phyloP scores from a whole-genome alignment of 2,888 invertebrate genomes.

The Mamestra brassicae region DNA sequence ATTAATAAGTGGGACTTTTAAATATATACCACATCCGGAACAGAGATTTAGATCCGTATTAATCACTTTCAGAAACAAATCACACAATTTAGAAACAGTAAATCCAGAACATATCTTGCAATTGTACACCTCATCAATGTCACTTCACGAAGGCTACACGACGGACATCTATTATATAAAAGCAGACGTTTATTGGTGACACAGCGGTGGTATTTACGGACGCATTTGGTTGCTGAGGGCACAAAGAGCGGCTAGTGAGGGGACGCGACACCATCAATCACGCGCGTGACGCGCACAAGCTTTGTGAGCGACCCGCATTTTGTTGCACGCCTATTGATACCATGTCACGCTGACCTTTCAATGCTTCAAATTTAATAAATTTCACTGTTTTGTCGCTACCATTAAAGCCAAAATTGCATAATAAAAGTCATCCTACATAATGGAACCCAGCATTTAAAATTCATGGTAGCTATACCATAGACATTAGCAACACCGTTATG shows the following conservation, averaged over 20 bases:
- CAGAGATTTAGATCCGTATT: not conserved
- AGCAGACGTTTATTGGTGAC: slow-evolving; percentile 68
- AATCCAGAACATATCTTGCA: slow-evolving; percentile 15
- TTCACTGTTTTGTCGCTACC: slow-evolving; percentile 38
- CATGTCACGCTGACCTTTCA: slow-evolving; percentile 73
- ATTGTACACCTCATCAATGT: slow-evolving; percentile 14
- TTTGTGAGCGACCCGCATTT: slow-evolving; percentile 78
- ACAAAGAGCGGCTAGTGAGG: slow-evolving; percentile 72
- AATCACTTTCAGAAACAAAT: not conserved
- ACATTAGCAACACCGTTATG: slow-evolving; percentile 63
- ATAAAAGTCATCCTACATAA: slow-evolving; percentile 55
- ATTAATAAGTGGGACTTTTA: no score
- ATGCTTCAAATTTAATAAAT: slow-evolving; percentile 66
- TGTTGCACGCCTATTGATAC: slow-evolving; percentile 78
- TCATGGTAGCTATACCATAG: slow-evolving; percentile 49
- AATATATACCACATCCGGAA: not conserved
- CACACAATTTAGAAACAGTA: not conserved
- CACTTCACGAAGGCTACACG: slow-evolving; percentile 21
- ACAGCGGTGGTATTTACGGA: slow-evolving; percentile 72
- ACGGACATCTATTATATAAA: slow-evolving; percentile 51
- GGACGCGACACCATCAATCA: slow-evolving; percentile 82
- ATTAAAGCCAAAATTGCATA: slow-evolving; percentile 56
- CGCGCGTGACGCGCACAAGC: slow-evolving; percentile 83
- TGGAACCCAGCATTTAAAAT: slow-evolving; percentile 50
- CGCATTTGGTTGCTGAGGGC: slow-evolving; percentile 77